These are phyloP conservation scores for Siniperca undulata DNA, from an alignment of 2,797 vertebrate genomes.

Conservation along the genomic window DNA sequence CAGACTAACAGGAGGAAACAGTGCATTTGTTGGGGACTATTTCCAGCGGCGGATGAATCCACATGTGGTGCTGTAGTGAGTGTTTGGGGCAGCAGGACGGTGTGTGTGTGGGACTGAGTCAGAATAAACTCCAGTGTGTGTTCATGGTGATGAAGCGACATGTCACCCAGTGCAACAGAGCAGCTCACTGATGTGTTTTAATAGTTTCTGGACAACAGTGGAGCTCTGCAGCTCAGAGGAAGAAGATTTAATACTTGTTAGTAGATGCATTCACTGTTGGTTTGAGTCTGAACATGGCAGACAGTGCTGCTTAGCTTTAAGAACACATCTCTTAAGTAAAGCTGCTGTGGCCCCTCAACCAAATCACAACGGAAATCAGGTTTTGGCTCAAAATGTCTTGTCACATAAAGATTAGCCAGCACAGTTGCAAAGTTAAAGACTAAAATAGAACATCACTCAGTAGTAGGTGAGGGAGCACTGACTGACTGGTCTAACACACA, in stretches of 20 bases:
- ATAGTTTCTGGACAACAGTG: too few species aligned
- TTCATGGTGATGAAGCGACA: too few species aligned
- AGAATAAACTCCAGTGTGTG: too few species aligned
- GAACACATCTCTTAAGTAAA: not conserved
- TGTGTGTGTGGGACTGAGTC: too few species aligned
- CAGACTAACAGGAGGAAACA: not conserved
- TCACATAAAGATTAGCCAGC: not conserved
- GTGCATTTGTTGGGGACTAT: too few species aligned
- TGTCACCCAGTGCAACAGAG: too few species aligned
- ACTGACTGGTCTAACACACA: not conserved
- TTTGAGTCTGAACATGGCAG: not conserved
- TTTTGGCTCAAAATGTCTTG: not conserved
- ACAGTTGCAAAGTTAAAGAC: not conserved
- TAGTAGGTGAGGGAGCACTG: not conserved
- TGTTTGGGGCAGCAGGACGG: too few species aligned
- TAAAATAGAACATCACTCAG: not conserved
- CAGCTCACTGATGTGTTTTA: too few species aligned
- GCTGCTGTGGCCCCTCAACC: not conserved
- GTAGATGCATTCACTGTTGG: not conserved
- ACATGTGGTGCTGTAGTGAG: too few species aligned
- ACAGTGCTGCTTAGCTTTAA: not conserved
- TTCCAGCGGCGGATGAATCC: too few species aligned
- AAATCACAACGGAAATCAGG: not conserved
- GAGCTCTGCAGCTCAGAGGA: not conserved
- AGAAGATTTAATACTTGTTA: not conserved